Base-by-base conservation (phyloP, 2,113 vertebrate genomes). In the Delphinus delphis region DNA sequence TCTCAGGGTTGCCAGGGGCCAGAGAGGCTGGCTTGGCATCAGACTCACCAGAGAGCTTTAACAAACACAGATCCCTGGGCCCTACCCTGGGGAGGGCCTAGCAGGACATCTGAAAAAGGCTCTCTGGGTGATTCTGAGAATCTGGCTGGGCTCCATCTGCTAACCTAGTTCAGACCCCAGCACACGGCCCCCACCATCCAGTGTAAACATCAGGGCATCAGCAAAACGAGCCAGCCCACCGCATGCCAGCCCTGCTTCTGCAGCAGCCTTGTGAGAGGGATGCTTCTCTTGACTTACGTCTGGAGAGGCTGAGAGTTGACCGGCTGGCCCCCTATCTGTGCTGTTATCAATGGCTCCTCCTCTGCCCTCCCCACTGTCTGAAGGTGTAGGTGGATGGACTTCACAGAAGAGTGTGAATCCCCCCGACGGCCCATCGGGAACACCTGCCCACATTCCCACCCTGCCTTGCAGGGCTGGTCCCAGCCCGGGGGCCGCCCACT, bases 211-310 rank as follows among this genome's bases (percentile, higher is more conserved):
- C 2, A 5, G 11, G 31, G 15, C 31, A 20, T 14, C 33, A 60
- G 10, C 38, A n/a, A 25, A 41, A 23, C 1, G 17, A 15, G 26
- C 8, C 26, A 36, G 3, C 28, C 36, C 25, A 21, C 44, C 9
- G 12, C 77, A 62, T 4, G 23, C 38, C 9, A 9, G 12, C 65
- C 8, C n/a, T 23, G 8, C 18, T 70, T 74, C 70, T 53, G 8
- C 18, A n/a, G 91, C 53, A 26, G 18, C 41, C 8, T 63, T 65
- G 2, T 6, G 28, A 88, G 53, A 44, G 20, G 15, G 21, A 26
- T 0, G 1, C 12, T 14, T 36, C 3, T 73, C 63, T 41, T 58
- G 31, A 23, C 17, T 4, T 41, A 2, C 0, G 7, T 41, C 55
- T 41, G 14, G 11, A 1, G 28, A n/a, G 17, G 53, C 50, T 87